Conservation (phyloP, 1,140 invertebrate genomes). For the Bombus polaris region DNA sequence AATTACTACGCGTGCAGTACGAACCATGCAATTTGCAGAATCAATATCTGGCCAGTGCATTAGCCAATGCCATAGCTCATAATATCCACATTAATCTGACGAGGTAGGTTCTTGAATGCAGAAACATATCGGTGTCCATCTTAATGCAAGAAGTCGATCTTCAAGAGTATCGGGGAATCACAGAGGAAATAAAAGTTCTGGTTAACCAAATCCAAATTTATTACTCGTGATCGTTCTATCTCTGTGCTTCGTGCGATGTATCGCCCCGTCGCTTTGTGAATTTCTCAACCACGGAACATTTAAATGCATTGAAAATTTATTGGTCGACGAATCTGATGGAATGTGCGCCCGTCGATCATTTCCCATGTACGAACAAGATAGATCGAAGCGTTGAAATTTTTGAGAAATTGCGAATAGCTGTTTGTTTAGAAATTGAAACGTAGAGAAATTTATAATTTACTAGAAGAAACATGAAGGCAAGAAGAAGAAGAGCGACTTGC, state of each 20-base stretch:
- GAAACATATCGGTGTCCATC: neutral
- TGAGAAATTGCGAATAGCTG: neutral
- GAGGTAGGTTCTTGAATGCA: too few relatives aligned
- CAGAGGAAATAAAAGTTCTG: neutral
- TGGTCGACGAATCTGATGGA: neutral
- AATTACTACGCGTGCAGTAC: neutral
- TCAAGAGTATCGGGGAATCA: too few relatives aligned
- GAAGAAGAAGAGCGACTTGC: neutral
- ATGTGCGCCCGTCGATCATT: neutral
- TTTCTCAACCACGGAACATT: neutral
- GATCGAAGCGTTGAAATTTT: neutral
- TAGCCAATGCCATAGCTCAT: neutral
- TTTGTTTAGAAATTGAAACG: neutral
- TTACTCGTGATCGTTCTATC: neutral
- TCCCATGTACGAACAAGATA: neutral
- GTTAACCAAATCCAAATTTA: neutral
- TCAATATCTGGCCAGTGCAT: neutral
- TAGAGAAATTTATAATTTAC: neutral
- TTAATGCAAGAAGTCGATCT: neutral
- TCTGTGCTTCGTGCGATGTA: neutral
- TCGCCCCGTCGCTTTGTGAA: neutral
- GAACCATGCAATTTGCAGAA: neutral
- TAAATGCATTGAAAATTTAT: slow-evolving; percentile 17
- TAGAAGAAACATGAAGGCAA: neutral
- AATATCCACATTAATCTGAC: neutral